A percentile compares a stretch with the other conserved stretches of the same genome.
phyloP scores from a whole-genome alignment of 2,113 vertebrate genomes.

The Aptenodytes patagonicus region DNA sequence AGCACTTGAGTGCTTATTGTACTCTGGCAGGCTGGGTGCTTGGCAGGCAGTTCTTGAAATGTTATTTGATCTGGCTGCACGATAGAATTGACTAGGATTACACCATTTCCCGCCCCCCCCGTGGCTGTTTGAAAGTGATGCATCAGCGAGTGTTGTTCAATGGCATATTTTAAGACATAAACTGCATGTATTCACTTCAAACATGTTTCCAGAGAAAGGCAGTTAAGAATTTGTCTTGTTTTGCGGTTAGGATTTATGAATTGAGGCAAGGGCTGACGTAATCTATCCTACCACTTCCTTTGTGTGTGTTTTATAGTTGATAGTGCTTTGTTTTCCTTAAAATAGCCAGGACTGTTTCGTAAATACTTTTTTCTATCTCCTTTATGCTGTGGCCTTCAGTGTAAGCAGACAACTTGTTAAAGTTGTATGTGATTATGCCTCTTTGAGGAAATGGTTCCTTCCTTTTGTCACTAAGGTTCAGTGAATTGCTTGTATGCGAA shows the following conservation, averaged over 20 bases:
- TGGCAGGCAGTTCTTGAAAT: slow-evolving; percentile 79
- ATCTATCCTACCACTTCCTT: slow-evolving; percentile 78
- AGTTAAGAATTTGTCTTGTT: slow-evolving; percentile 61
- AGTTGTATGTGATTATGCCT: background rate
- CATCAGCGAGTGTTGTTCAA: slow-evolving; percentile 43
- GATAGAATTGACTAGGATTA: slow-evolving; percentile 79
- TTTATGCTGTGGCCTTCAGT: background rate
- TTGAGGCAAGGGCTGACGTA: slow-evolving; percentile 77
- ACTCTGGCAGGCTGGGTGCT: slow-evolving; percentile 73
- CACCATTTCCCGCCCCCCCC: slow-evolving; percentile 43
- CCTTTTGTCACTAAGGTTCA: slow-evolving; percentile 41
- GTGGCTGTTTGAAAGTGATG: slow-evolving; percentile 57
- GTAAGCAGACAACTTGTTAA: background rate
- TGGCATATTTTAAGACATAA: slow-evolving; percentile 40
- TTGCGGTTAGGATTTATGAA: slow-evolving; percentile 78
- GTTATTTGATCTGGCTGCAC: slow-evolving; percentile 82
- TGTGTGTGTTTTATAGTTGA: slow-evolving; percentile 70
- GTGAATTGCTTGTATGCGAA: slow-evolving; percentile 28
- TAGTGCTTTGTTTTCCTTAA: slow-evolving; percentile 60
- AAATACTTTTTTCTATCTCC: background rate
- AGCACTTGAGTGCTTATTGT: slow-evolving; percentile 72
- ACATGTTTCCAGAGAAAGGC: slow-evolving; percentile 54
- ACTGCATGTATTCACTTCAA: slow-evolving; percentile 42
- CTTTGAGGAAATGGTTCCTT: background rate
- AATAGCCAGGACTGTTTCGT: slow-evolving; percentile 12